Conservation (phyloP, 2,888 invertebrate species). For the Lochmaea capreae region DNA sequence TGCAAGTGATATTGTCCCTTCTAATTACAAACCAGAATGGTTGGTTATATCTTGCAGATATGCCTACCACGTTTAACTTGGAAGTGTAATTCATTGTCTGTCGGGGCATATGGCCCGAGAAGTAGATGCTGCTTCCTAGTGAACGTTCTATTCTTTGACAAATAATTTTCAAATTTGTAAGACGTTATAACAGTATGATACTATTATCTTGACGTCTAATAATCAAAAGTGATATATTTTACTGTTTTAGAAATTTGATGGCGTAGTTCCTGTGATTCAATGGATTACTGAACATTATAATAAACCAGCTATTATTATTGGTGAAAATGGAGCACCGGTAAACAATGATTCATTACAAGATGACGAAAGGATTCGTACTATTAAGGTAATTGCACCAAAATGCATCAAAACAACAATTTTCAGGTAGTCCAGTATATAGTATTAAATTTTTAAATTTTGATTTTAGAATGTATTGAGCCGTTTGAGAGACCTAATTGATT, state of each 20-base stretch:
- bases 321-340: conserved; percentile 12
- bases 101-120: too few species aligned
- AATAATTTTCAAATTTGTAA: too few species aligned
- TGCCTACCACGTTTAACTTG: too few species aligned
- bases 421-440: background rate
- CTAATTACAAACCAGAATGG: too few species aligned
- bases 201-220: too few species aligned
- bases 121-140: too few species aligned
- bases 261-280: background rate
- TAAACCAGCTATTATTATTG: conserved; percentile 12
- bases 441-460: background rate
- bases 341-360: conserved; percentile 62
- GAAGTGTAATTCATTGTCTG: too few species aligned
- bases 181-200: too few species aligned
- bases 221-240: too few species aligned
- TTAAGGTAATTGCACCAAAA: conserved; percentile 44
- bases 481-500: conserved; percentile 13
- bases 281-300: background rate
- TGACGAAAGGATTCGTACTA: conserved; percentile 65
- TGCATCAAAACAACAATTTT: background rate
- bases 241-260: background rate
- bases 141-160: too few species aligned
- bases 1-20: too few species aligned
- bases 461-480: conserved; percentile 15
- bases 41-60: too few species aligned